These are phyloP conservation scores for Limenitis camilla DNA, from an alignment of 2,888 invertebrate species.

Conservation along the genomic window DNA sequence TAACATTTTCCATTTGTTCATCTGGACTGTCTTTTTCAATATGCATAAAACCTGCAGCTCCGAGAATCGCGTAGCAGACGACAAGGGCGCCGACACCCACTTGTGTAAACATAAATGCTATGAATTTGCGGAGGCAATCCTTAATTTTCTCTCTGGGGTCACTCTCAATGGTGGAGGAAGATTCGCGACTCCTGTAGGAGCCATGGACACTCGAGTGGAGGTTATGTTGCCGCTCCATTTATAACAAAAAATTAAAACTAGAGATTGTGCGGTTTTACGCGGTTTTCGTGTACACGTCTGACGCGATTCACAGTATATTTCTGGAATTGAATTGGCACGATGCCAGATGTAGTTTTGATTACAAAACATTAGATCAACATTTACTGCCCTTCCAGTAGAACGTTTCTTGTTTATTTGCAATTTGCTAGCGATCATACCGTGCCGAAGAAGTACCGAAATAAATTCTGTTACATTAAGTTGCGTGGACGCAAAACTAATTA, in stretches of 20 bases:
- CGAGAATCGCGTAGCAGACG: conserved; percentile 89
- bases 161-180: conserved; percentile 78
- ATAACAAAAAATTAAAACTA: conserved; percentile 7
- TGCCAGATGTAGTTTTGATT: conserved; percentile 50
- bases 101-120: conserved; percentile 95
- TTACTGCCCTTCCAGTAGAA: not conserved
- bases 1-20: conserved; percentile 66
- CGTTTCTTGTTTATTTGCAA: no score
- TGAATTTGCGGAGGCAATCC: conserved; percentile 88
- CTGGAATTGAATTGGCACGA: conserved; percentile 47
- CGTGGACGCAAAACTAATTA: not conserved
- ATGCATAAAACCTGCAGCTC: conserved; percentile 86
- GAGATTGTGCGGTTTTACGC: conserved; percentile 14
- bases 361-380: conserved; percentile 32
- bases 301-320: conserved; percentile 45
- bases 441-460: not conserved
- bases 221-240: conserved; percentile 56
- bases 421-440: no score
- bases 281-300: conserved; percentile 25
- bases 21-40: conserved; percentile 80
- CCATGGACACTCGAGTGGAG: conserved; percentile 67
- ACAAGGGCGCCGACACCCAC: conserved; percentile 91
- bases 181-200: conserved; percentile 78
- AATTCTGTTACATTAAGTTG: not conserved
- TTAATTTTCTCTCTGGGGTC: conserved; percentile 85